These are phyloP conservation scores for Trilocha varians DNA, from an alignment of 2,888 invertebrate species.

Conservation along the genomic window DNA sequence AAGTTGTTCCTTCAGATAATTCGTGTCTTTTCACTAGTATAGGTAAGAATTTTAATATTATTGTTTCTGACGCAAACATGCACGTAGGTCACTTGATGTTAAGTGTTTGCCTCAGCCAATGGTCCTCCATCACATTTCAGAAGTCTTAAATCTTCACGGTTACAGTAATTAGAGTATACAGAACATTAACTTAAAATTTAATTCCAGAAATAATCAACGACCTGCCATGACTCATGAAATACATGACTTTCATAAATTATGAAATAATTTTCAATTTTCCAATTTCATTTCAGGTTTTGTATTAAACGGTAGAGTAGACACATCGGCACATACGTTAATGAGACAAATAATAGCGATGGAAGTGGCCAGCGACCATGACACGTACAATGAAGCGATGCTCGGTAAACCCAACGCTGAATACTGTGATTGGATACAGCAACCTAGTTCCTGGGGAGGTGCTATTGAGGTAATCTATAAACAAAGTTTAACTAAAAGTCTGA, in stretches of 20 bases:
- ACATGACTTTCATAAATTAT: too few species aligned
- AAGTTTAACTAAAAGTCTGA: slow-evolving; percentile 1
- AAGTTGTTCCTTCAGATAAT: slow-evolving; percentile 95
- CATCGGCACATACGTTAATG: slow-evolving; percentile 82
- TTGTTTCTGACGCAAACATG: too few species aligned
- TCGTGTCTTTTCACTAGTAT: slow-evolving; percentile 97
- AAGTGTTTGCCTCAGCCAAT: too few species aligned
- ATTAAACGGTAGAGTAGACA: slow-evolving; percentile 83
- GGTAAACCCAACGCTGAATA: slow-evolving; percentile 89
- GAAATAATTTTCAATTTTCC: not conserved
- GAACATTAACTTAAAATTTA: too few species aligned
- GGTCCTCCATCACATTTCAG: too few species aligned
- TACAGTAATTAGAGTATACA: too few species aligned
- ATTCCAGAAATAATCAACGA: too few species aligned
- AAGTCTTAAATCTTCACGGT: too few species aligned
- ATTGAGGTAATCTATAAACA: slow-evolving; percentile 77
- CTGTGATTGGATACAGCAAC: slow-evolving; percentile 90
- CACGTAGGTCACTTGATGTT: too few species aligned
- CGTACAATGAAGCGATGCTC: slow-evolving; percentile 89
- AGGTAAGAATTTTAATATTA: slow-evolving; percentile 48
- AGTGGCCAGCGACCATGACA: slow-evolving; percentile 82
- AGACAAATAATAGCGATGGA: slow-evolving; percentile 90
- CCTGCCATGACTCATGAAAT: too few species aligned
- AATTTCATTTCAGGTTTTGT: slow-evolving; percentile 70
- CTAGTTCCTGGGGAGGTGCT: slow-evolving; percentile 96